Evolutionary conservation across 2,797 vertebrate species (phyloP).

Genomic region (Oryzias dopingdopingensis): DNA sequence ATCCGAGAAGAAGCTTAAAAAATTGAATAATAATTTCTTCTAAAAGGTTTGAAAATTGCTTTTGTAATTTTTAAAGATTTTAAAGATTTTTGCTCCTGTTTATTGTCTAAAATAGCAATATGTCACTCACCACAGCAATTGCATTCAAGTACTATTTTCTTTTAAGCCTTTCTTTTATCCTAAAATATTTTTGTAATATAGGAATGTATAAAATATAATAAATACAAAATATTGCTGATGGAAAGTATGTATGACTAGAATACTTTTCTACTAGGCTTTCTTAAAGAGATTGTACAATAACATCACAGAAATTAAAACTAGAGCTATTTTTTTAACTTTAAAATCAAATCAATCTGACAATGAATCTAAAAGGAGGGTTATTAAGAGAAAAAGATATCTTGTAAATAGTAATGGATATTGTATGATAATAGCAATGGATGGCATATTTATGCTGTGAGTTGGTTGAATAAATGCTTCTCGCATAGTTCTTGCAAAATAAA

Average conservation of each 20-base stretch:
- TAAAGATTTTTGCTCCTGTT: slow-evolving; percentile 32
- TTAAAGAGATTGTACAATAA: slow-evolving; percentile 47
- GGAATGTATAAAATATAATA: slow-evolving; percentile 65
- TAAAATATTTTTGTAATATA: slow-evolving; percentile 67
- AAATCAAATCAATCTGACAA: slow-evolving; percentile 20
- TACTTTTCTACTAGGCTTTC: slow-evolving; percentile 44
- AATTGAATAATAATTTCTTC: slow-evolving; percentile 47
- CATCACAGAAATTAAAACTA: slow-evolving; percentile 43
- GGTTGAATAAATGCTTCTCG: slow-evolving; percentile 55
- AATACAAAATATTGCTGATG: slow-evolving; percentile 56
- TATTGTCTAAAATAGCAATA: slow-evolving; percentile 28
- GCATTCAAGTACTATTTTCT: slow-evolving; percentile 43
- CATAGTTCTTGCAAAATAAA: slow-evolving; percentile 72
- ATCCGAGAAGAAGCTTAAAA: slow-evolving; percentile 20
- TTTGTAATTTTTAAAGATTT: slow-evolving; percentile 44
- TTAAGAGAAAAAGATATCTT: slow-evolving; percentile 47
- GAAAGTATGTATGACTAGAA: slow-evolving; percentile 50
- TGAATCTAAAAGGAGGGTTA: slow-evolving; percentile 27
- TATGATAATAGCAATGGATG: slow-evolving; percentile 62
- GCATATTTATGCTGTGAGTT: slow-evolving; percentile 73
- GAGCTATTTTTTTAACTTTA: slow-evolving; percentile 20
- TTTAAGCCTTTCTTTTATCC: slow-evolving; percentile 24
- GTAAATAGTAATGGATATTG: slow-evolving; percentile 70
- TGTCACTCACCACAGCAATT: slow-evolving; percentile 48
- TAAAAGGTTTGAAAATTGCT: slow-evolving; percentile 36